phyloP scores from a whole-genome alignment of 2,113 vertebrate species.

The Columba livia region DNA sequence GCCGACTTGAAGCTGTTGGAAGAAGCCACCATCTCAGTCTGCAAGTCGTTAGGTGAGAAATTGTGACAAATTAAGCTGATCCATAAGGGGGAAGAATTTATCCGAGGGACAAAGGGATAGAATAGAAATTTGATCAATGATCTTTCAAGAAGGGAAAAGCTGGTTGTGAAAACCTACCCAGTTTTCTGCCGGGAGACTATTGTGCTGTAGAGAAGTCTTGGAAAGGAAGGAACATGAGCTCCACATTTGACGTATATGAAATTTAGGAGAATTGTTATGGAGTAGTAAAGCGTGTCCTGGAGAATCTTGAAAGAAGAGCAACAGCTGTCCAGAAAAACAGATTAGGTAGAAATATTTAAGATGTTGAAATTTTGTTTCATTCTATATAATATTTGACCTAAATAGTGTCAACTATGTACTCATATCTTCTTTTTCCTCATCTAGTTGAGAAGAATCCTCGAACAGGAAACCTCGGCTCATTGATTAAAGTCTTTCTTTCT shows the following conservation, averaged over 20 bases:
- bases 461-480: conserved; percentile 90
- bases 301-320: neutral
- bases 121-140: neutral
- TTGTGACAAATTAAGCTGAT: neutral
- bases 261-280: neutral
- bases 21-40: conserved; percentile 89
- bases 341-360: neutral
- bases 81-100: neutral
- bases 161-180: neutral
- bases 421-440: neutral
- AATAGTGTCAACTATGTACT: neutral
- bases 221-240: neutral
- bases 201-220: neutral
- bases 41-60: conserved; percentile 88
- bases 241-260: neutral
- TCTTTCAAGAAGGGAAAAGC: neutral
- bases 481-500: conserved; percentile 93
- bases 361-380: neutral
- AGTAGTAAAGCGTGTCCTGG: neutral
- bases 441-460: conserved; percentile 96
- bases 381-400: neutral
- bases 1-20: conserved; percentile 91
- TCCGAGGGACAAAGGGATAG: neutral
- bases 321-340: rapidly evolving
- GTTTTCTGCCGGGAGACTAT: neutral